Percentiles rank a stretch among this genome's conserved stretches.
These are phyloP conservation scores for Parazoanthus darwini DNA, from an alignment of 92 coral and sea anemone genomes.

Conservation along the genomic window DNA sequence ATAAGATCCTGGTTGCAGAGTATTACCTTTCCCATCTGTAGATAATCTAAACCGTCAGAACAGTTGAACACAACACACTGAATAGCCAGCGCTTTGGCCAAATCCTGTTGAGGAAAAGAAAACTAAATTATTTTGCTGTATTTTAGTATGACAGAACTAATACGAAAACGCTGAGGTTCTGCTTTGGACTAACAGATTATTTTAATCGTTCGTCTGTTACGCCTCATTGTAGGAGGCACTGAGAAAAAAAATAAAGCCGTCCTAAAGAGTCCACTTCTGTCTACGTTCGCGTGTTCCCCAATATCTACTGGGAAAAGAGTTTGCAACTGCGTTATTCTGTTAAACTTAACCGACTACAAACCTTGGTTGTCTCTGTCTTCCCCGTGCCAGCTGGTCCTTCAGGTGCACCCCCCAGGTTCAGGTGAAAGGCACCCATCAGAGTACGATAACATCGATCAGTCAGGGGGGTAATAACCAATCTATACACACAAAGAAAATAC, in stretches of 20 bases:
- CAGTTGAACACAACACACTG: slow-evolving; percentile 99
- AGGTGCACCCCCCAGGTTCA: slow-evolving; percentile 99
- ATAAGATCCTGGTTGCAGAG: too few relatives aligned
- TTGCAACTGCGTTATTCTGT: neutral
- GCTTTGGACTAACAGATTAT: neutral
- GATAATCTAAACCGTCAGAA: slow-evolving; percentile 97
- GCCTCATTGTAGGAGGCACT: neutral
- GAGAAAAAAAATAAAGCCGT: neutral
- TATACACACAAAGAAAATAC: slow-evolving; percentile 24
- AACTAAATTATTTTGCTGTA: neutral
- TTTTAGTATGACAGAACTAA: neutral
- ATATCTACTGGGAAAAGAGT: neutral
- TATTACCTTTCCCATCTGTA: slow-evolving; percentile 97
- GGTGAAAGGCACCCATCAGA: slow-evolving; percentile 97
- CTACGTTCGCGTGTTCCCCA: neutral
- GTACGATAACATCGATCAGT: slow-evolving; percentile 99
- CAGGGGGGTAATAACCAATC: slow-evolving; percentile 98
- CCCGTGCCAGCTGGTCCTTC: slow-evolving; percentile 99
- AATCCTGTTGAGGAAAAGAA: slow-evolving; percentile 61
- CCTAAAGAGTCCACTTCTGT: neutral
- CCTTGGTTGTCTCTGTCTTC: slow-evolving; percentile 99
- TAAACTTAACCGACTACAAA: slow-evolving; percentile 15
- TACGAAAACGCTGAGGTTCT: too few relatives aligned
- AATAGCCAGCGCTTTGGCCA: slow-evolving; percentile 98
- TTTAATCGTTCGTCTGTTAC: neutral